Conservation (phyloP, 2,888 invertebrate genomes). For the Sinopyrophorus schimmeli region DNA sequence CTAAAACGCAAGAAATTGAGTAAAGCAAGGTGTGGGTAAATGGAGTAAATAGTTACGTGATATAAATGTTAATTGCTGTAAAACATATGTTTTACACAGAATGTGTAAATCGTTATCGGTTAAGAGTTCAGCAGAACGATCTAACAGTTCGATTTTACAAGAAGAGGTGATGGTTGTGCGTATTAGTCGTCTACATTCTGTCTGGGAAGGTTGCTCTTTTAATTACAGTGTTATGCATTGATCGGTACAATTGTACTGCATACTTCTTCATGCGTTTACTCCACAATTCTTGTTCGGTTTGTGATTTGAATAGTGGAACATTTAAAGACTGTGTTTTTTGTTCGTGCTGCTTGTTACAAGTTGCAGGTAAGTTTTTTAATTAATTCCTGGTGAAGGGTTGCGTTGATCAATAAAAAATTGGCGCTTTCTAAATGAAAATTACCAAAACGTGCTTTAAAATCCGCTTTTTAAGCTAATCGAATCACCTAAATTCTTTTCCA, state of each 20-base stretch:
- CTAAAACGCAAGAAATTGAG: no score
- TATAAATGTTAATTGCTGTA: not conserved
- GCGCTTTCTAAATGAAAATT: no score
- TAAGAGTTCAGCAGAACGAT: constrained; percentile 25
- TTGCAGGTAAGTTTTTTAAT: no score
- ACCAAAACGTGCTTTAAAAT: no score
- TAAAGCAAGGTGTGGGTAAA: no score
- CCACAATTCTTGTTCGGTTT: constrained; percentile 2
- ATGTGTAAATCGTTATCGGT: constrained; percentile 12
- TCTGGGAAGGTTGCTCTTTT: constrained; percentile 2
- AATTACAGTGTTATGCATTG: constrained; percentile 22
- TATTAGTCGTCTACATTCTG: not conserved
- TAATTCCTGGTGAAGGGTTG: no score
- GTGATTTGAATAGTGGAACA: no score
- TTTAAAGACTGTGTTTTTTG: no score
- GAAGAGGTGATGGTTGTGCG: constrained; percentile 9
- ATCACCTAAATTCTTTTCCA: no score
- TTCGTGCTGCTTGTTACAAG: no score
- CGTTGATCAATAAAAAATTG: not conserved
- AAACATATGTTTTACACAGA: constrained; percentile 4
- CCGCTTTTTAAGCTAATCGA: no score
- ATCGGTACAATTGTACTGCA: constrained; percentile 14
- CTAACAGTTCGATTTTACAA: constrained; percentile 17
- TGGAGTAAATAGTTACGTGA: not conserved
- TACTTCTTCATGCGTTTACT: constrained; percentile 17